Conservation (phyloP, 2,888 invertebrate genomes). For the Parochlus steinenii region DNA sequence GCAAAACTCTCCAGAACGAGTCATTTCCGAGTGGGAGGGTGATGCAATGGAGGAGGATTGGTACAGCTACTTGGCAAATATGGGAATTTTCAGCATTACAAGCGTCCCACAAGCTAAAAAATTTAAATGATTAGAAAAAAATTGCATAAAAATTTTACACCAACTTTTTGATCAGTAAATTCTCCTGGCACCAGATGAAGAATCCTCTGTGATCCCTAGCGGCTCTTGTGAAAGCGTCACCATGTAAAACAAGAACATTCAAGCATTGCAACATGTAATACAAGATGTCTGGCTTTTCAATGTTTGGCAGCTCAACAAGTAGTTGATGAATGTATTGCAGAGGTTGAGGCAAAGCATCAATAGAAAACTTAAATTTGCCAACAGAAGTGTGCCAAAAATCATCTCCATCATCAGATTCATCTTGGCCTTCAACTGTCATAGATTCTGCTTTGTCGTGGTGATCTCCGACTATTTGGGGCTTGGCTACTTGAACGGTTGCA, state of each 20-base stretch:
- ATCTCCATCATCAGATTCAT: conserved; percentile 48
- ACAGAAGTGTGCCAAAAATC: conserved; percentile 88
- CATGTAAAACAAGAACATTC: conserved; percentile 79
- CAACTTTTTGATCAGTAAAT: conserved; percentile 82
- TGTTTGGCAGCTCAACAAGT: conserved; percentile 63
- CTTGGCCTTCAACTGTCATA: conserved; percentile 51
- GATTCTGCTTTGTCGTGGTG: conserved; percentile 30
- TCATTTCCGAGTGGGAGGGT: conserved; percentile 88
- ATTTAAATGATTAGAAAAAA: conserved; percentile 1
- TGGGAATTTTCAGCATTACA: conserved; percentile 87
- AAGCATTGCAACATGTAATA: conserved; percentile 86
- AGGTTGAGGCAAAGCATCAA: conserved; percentile 80
- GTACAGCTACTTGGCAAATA: conserved; percentile 82
- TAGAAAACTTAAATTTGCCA: conserved; percentile 79
- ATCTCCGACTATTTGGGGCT: conserved; percentile 58
- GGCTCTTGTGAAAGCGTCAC: conserved; percentile 77
- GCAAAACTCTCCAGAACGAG: conserved; percentile 89
- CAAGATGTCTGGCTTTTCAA: conserved; percentile 78
- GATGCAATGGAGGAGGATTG: conserved; percentile 85
- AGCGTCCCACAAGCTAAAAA: conserved; percentile 71
- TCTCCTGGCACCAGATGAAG: conserved; percentile 93
- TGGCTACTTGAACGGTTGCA: conserved; percentile 55
- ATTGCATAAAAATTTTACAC: conserved; percentile 16
- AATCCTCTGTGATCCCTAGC: conserved; percentile 81
- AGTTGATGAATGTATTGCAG: conserved; percentile 86